Evolutionary conservation across 2,888 invertebrate species (phyloP), one percentile per base, ranked within the genome.

Genomic region (Eupeodes latifasciatus): DNA sequence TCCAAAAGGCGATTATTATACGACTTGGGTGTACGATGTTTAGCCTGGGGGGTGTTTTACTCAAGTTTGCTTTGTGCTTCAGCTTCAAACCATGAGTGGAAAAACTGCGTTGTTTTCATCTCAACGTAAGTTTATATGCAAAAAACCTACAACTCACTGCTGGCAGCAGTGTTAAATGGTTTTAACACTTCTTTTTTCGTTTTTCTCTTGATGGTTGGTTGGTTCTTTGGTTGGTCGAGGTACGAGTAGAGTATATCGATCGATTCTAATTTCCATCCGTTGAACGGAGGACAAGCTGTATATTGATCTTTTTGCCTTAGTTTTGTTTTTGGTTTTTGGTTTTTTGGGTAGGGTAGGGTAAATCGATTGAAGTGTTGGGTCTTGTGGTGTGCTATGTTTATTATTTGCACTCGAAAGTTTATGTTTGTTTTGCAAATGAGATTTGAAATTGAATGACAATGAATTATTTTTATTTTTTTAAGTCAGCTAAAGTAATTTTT

Each of bases 111-210:
- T 72, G 40, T 47, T 47, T 47, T 27, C 27, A 47, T 44, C 44
- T 57, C 53, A 12, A n/a, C 19, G 3, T 66, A 12, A 4, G 27
- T 2, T 7, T 81, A 67, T 83, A 83, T 83, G 87, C 87, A 87
- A 87, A 87, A 19, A 51, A 76, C 55, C 27, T 34, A 67, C 49
- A 49, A 47, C 49, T 47, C 16, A 55, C 53, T 53, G 16, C 10
- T 49, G 57, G 69, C 40, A 40, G 16, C 75, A 55, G 83, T 84
- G 80, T 77, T 87, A 84, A 84, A 87, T 87, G 80, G 76, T 84
- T 55, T 66, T 72, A 83, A 79, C 83, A 83, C 83, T 86, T 81
- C 64, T 62, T 44, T 62, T 34, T 51, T 47, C 27, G 27, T 27
- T 40, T 36, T 36, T 40, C 40, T 40, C 40, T 40, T 40, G 40